A percentile compares a stretch with the other conserved stretches of the same genome.
Evolutionary conservation across 2,888 invertebrate species (phyloP).

Genomic region (Parnassius smintheus): DNA sequence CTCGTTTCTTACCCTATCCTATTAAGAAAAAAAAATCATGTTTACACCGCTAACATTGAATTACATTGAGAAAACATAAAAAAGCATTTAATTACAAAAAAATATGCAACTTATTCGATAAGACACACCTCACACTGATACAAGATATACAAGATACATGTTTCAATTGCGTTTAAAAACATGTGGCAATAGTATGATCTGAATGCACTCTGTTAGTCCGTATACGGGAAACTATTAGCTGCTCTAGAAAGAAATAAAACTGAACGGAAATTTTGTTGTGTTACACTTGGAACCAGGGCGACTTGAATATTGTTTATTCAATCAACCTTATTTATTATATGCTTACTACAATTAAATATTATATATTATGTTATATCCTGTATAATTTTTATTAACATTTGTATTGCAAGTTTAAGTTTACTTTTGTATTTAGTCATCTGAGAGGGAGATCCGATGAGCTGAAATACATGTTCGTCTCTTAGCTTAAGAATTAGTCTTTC

Average conservation of each 20-base stretch:
- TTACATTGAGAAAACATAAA: slow-evolving; percentile 6
- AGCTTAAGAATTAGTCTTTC: too few species aligned
- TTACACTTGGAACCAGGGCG: slow-evolving; percentile 36
- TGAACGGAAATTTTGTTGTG: slow-evolving; percentile 38
- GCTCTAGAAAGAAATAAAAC: slow-evolving; percentile 50
- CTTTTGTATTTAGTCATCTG: too few species aligned
- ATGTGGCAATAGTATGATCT: slow-evolving; percentile 63
- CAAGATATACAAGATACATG: slow-evolving; percentile 55
- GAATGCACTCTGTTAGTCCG: slow-evolving; percentile 55
- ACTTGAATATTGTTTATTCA: background rate
- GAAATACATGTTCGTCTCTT: too few species aligned
- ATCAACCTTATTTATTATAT: too few species aligned
- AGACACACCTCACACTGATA: slow-evolving; percentile 30
- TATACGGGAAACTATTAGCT: slow-evolving; percentile 65
- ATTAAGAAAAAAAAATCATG: too few species aligned
- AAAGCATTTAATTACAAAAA: slow-evolving; percentile 14
- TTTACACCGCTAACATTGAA: background rate
- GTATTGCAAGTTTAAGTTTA: too few species aligned
- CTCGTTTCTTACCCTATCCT: too few species aligned
- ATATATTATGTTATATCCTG: too few species aligned
- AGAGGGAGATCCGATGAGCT: too few species aligned
- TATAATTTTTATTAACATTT: too few species aligned
- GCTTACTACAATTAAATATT: too few species aligned
- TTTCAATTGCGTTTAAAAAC: slow-evolving; percentile 60
- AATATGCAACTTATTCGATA: slow-evolving; percentile 25